Percentiles rank a stretch among this genome's conserved stretches.
These are phyloP conservation scores for Haemorhous mexicanus DNA, from an alignment of 2,113 vertebrate genomes.

Conservation along the genomic window DNA sequence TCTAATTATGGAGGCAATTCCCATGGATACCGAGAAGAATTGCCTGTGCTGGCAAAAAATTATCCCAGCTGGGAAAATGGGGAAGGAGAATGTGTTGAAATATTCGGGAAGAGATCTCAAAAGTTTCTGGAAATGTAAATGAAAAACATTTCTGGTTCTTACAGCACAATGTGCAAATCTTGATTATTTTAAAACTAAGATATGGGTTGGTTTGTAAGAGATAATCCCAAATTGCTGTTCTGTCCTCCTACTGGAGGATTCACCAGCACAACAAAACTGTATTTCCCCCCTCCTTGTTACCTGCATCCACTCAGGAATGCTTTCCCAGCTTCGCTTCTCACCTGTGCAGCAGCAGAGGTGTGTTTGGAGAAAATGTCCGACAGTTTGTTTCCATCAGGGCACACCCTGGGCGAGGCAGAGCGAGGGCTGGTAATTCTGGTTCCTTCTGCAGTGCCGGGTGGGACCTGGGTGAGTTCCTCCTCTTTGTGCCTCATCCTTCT, in stretches of 20 bases:
- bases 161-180: not conserved
- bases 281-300: not conserved
- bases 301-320: not conserved
- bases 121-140: slow-evolving; percentile 1
- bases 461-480: not conserved
- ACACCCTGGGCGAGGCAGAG: slow-evolving; percentile 20
- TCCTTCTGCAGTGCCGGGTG: not conserved
- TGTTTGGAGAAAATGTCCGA: not conserved
- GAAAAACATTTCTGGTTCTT: not conserved
- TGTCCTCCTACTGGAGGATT: not conserved
- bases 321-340: not conserved
- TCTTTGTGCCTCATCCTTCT: not conserved
- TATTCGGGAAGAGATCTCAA: slow-evolving; percentile 12
- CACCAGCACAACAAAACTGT: not conserved
- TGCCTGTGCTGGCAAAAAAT: slow-evolving; percentile 48
- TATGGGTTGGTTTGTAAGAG: not conserved
- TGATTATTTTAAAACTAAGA: not conserved
- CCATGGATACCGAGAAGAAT: slow-evolving; percentile 68
- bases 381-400: not conserved
- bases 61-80: slow-evolving; percentile 53
- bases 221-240: not conserved
- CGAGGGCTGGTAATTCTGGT: slow-evolving; percentile 33
- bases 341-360: not conserved
- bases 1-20: slow-evolving; percentile 72
- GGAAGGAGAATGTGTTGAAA: slow-evolving; percentile 17